Conservation (phyloP, 2,113 vertebrate genomes). For the Dicrurus megarhynchus region DNA sequence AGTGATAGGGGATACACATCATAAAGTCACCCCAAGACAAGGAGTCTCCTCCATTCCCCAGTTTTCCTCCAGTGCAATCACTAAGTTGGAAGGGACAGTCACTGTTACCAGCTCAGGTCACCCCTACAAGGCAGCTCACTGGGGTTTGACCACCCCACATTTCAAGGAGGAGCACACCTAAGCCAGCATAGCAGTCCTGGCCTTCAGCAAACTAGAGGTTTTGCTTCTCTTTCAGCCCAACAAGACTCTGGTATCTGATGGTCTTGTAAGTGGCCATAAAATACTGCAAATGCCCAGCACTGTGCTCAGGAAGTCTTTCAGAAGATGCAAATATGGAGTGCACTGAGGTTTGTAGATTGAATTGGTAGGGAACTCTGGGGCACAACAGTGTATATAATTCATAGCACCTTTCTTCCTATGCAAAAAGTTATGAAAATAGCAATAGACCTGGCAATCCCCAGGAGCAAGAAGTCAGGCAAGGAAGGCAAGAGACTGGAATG, state of each 20-base stretch:
- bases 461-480: not conserved
- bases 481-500: not conserved
- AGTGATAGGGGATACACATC: no score
- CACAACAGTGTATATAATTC: not conserved
- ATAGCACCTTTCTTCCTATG: not conserved
- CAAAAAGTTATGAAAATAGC: not conserved
- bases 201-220: not conserved
- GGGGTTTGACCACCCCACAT: not conserved
- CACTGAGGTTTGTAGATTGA: not conserved
- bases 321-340: not conserved
- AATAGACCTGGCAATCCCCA: not conserved
- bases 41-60: not conserved
- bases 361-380: not conserved
- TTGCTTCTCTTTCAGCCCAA: not conserved
- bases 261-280: not conserved
- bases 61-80: not conserved
- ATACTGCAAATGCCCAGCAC: not conserved
- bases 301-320: not conserved
- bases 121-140: not conserved
- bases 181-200: not conserved
- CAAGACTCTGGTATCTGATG: not conserved
- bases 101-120: not conserved
- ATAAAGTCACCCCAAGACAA: no score
- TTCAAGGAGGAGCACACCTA: not conserved
- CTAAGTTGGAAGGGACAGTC: not conserved